Percentiles rank a stretch among this genome's conserved stretches.
phyloP scores from a whole-genome alignment of 2,888 invertebrate species.

The Pimpla rufipes region DNA sequence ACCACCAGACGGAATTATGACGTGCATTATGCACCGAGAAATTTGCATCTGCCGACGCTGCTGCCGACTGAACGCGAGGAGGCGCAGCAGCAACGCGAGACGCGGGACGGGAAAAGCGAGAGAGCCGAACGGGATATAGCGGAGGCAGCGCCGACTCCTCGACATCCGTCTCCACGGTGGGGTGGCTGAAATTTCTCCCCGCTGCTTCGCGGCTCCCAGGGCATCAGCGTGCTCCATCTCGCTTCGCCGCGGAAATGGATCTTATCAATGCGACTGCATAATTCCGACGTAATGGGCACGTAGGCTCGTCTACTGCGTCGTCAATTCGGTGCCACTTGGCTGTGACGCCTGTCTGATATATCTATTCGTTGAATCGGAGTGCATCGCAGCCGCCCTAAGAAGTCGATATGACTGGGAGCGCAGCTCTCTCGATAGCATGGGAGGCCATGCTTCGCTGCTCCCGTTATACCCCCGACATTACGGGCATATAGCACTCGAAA shows the following conservation, averaged over 20 bases:
- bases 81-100: constrained; percentile 24
- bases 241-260: constrained; percentile 70
- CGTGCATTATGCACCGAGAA: constrained; percentile 66
- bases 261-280: constrained; percentile 79
- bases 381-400: constrained; percentile 39
- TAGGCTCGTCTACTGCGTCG: constrained; percentile 54
- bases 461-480: not conserved
- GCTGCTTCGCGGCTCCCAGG: constrained; percentile 51
- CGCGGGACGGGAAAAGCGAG: constrained; percentile 37
- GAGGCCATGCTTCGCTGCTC: constrained; percentile 18
- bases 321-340: constrained; percentile 46
- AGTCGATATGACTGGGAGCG: constrained; percentile 29
- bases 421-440: constrained; percentile 37
- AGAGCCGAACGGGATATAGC: constrained; percentile 41
- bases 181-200: constrained; percentile 74
- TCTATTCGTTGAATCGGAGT: constrained; percentile 20
- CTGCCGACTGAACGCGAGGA: constrained; percentile 34
- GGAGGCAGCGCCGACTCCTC: constrained; percentile 24
- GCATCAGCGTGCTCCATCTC: constrained; percentile 48
- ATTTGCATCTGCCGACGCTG: constrained; percentile 60
- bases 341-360: constrained; percentile 19
- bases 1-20: constrained; percentile 60
- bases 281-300: constrained; percentile 70
- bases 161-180: constrained; percentile 40
- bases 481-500: constrained; percentile 29